These are phyloP conservation scores for Spondyliosoma cantharus DNA, from an alignment of 2,797 vertebrate species.

Conservation along the genomic window DNA sequence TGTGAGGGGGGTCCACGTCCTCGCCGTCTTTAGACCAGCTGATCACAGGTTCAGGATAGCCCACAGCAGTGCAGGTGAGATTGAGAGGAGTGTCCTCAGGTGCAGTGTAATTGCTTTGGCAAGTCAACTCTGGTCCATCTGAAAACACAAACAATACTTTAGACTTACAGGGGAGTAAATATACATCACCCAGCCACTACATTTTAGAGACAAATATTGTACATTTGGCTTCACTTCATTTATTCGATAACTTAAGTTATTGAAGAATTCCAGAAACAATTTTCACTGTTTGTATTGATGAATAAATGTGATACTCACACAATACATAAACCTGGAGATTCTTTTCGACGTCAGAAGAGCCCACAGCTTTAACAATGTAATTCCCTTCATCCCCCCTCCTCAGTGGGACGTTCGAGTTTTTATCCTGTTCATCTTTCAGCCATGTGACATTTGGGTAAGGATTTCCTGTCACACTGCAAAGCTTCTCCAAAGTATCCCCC, in stretches of 20 bases:
- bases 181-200: too few relatives aligned
- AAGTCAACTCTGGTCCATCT: conserved; percentile 74
- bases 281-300: not conserved
- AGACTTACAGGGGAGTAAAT: not conserved
- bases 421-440: conserved; percentile 10
- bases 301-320: conserved; percentile 69
- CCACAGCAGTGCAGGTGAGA: conserved; percentile 56
- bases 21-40: conserved; percentile 67
- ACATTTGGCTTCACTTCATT: too few relatives aligned
- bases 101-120: conserved; percentile 40
- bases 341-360: rapidly evolving
- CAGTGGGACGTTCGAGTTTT: conserved; percentile 17
- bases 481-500: conserved; percentile 45
- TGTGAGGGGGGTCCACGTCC: conserved; percentile 39
- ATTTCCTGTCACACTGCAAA: conserved; percentile 65
- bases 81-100: conserved; percentile 31
- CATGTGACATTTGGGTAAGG: conserved; percentile 46
- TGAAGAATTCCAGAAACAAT: too few relatives aligned
- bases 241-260: too few relatives aligned
- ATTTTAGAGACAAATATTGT: too few relatives aligned
- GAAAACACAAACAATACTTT: conserved; percentile 14
- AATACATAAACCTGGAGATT: conserved; percentile 6
- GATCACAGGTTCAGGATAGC: conserved; percentile 44
- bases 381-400: conserved; percentile 39
- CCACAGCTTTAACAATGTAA: conserved; percentile 32